These are phyloP conservation scores for Belonocnema kinseyi DNA, from an alignment of 1,140 invertebrate genomes.

Conservation along the genomic window DNA sequence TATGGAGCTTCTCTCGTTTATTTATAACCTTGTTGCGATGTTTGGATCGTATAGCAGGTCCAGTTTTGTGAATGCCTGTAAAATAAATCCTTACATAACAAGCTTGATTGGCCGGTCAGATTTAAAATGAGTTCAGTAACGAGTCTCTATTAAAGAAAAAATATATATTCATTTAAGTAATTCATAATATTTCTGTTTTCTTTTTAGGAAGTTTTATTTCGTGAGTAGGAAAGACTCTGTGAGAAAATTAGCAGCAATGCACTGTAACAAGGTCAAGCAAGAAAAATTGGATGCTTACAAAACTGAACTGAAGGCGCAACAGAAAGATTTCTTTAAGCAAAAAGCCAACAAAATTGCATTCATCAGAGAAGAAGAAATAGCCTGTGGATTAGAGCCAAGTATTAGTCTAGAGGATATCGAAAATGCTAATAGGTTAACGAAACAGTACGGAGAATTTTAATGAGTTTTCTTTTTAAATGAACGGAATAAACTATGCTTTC, in stretches of 20 bases:
- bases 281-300: constrained; percentile 81
- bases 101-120: too few relatives aligned
- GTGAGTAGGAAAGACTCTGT: constrained; percentile 80
- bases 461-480: constrained; percentile 8
- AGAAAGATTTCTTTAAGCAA: constrained; percentile 81
- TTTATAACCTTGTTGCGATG: too few relatives aligned
- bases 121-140: too few relatives aligned
- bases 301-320: constrained; percentile 79
- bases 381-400: constrained; percentile 79
- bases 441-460: constrained; percentile 62
- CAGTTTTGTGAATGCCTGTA: too few relatives aligned
- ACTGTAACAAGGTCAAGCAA: constrained; percentile 81
- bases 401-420: constrained; percentile 81
- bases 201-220: constrained; percentile 41
- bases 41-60: too few relatives aligned
- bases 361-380: constrained; percentile 83
- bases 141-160: constrained; percentile 1
- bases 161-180: constrained; percentile 24
- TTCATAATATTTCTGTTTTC: constrained; percentile 23
- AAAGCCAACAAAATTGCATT: constrained; percentile 79
- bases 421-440: constrained; percentile 75
- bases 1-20: too few relatives aligned
- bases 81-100: too few relatives aligned
- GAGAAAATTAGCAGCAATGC: constrained; percentile 79
- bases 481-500: background rate